Conservation (phyloP, 2,888 invertebrate species). For the Euclidia mi region DNA sequence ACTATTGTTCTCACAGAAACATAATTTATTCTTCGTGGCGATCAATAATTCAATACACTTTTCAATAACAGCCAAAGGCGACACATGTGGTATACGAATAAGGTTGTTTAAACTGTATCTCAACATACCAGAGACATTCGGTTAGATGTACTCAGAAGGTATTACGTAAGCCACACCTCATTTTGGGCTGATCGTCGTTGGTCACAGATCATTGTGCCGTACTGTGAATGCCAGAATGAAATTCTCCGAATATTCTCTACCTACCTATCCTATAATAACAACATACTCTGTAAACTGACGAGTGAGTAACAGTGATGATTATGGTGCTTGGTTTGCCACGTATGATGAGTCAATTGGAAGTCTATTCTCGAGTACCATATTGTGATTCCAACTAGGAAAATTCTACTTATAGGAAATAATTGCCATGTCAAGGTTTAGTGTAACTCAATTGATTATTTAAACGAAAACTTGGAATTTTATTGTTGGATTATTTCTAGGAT, state of each 20-base stretch:
- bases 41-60: slow-evolving; percentile 26
- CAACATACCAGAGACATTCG: slow-evolving; percentile 25
- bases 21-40: slow-evolving; percentile 17
- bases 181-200: slow-evolving; percentile 34
- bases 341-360: no score
- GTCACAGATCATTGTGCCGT: slow-evolving; percentile 35
- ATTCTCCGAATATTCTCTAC: slow-evolving; percentile 14
- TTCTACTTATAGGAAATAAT: no score
- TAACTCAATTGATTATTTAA: no score
- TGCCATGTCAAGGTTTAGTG: no score
- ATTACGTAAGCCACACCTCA: slow-evolving; percentile 43
- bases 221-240: slow-evolving; percentile 16
- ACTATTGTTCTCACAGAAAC: slow-evolving; percentile 6
- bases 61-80: slow-evolving; percentile 19
- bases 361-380: no score
- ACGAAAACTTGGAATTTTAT: no score
- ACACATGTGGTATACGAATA: slow-evolving; percentile 23
- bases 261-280: not conserved
- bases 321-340: no score
- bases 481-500: no score
- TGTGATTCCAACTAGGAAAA: no score
- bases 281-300: not conserved
- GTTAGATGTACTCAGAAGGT: slow-evolving; percentile 25
- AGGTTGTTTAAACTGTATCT: slow-evolving; percentile 18
- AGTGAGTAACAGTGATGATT: no score